Conservation (phyloP, 23 tunicate species). For the Oikopleura vanhoeffeni region DNA sequence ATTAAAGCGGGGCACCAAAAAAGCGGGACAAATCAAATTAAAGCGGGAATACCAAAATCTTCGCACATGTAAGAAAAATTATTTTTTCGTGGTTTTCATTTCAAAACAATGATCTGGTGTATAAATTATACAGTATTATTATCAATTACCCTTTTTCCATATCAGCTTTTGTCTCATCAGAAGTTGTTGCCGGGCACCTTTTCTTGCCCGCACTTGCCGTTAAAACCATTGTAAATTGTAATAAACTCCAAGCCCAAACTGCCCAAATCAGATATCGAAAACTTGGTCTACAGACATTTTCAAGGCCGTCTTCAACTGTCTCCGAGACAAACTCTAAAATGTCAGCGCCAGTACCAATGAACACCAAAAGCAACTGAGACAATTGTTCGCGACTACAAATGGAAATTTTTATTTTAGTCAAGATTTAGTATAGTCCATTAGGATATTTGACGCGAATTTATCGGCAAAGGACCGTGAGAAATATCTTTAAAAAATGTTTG, state of each 20-base stretch:
- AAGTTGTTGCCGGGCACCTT: constrained; percentile 30
- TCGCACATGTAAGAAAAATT: too few relatives aligned
- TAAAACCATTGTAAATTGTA: constrained; percentile 74
- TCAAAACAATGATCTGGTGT: too few relatives aligned
- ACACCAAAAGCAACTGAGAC: constrained; percentile 78
- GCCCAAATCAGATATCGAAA: constrained; percentile 52
- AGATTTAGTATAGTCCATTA: too few relatives aligned
- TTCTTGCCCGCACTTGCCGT: constrained; percentile 63
- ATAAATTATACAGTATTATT: too few relatives aligned
- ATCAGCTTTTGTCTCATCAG: background rate
- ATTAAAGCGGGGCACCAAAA: too few relatives aligned
- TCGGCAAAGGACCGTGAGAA: too few relatives aligned
- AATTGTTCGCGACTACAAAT: constrained; percentile 33
- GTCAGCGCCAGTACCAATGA: constrained; percentile 96
- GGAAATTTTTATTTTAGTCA: background rate
- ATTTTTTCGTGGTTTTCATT: too few relatives aligned
- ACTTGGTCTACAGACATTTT: constrained; percentile 23
- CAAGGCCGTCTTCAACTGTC: constrained; percentile 43
- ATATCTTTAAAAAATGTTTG: too few relatives aligned
- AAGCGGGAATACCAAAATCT: too few relatives aligned
- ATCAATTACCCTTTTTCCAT: too few relatives aligned
- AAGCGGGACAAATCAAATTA: too few relatives aligned
- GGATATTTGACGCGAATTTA: too few relatives aligned
- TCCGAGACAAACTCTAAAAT: constrained; percentile 90
- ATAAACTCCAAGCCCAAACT: constrained; percentile 73